Conservation (phyloP, 2,113 vertebrate species). For the Gobiocypris rarus region DNA sequence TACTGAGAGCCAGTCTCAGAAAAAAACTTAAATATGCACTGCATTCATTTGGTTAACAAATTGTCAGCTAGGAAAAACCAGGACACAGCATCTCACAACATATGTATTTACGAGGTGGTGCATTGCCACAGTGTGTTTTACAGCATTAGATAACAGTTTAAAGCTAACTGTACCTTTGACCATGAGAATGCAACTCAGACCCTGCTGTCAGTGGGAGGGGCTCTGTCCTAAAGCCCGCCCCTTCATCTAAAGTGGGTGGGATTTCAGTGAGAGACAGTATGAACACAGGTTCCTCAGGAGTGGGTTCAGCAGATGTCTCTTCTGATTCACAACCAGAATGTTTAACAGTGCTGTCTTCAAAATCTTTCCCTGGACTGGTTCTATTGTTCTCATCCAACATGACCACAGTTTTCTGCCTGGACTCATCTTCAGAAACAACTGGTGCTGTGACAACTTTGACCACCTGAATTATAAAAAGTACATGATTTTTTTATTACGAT, state of each 20-base stretch:
- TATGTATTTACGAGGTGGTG: neutral
- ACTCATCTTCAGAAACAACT: neutral
- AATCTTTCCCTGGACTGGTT: neutral
- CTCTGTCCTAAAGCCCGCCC: slow-evolving; percentile 32
- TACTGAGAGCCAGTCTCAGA: no score
- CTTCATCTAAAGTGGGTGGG: slow-evolving; percentile 55
- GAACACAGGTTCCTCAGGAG: slow-evolving; percentile 68
- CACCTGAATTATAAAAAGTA: neutral
- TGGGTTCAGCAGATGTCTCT: neutral
- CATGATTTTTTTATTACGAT: neutral
- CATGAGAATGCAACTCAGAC: slow-evolving; percentile 43
- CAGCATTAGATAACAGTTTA: neutral
- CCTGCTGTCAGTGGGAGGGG: slow-evolving; percentile 29
- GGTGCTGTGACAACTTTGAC: neutral
- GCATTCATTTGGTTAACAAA: neutral
- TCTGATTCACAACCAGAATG: neutral
- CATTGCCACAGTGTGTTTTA: neutral
- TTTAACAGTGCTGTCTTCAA: neutral
- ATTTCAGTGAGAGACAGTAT: slow-evolving; percentile 76
- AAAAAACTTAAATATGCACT: no score
- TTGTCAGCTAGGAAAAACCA: neutral
- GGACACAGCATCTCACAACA: neutral
- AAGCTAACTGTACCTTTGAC: slow-evolving; percentile 55
- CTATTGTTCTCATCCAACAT: neutral
- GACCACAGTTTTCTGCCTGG: neutral